Base-by-base conservation (phyloP, 2,888 invertebrate genomes). In the Phanerotoma sp. region DNA sequence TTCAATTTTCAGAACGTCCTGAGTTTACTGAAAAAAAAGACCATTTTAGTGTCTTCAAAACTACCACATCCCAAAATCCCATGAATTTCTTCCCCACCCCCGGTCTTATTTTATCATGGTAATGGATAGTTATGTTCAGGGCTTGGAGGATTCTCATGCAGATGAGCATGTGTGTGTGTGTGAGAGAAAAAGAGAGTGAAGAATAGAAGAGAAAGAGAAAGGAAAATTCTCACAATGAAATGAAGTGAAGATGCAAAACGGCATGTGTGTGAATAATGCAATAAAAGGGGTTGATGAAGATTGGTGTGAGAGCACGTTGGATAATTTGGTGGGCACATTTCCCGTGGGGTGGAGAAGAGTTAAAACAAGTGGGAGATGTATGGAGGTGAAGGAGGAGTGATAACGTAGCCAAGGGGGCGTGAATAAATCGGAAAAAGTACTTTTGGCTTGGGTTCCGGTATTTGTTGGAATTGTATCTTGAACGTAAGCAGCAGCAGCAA, bases 361-460 rank as follows among this genome's bases (percentile, higher is more conserved):
- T 13, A 32, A 32, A 21, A 30, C n/a, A 28, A 40, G 37, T 28
- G 37, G 13, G 47, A 37, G 38, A 11, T 37, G 7, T 40, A n/a
- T n/a, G n/a, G n/a, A 28, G 28, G 44, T 37, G 28, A 15, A 18
- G 30, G 16, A 38, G 38, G 18, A 15, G 6, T 32, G 28, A 49
- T 44, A 10, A 20, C 18, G 28, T 30, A 42, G 57, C 56, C 56
- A 62, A 62, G 61, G 49, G 60, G 56, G 58, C 62, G 60, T 60
- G 60, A 57, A 61, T 62, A 61, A 62, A 62, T 61, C 61, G 56
- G 60, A 57, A 37, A 44, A 61, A 61, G 56, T 57, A 55, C 57
- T 59, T 52, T 59, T 59, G 57, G 59, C 61, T 53, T 38, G 44
- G n/a, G 40, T 37, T 38, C 7, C 7, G 15, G 33, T 46, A 32